Evolutionary conservation across 2,113 vertebrate species (phyloP).

Genomic region (Cyphomyrus plagiostoma): DNA sequence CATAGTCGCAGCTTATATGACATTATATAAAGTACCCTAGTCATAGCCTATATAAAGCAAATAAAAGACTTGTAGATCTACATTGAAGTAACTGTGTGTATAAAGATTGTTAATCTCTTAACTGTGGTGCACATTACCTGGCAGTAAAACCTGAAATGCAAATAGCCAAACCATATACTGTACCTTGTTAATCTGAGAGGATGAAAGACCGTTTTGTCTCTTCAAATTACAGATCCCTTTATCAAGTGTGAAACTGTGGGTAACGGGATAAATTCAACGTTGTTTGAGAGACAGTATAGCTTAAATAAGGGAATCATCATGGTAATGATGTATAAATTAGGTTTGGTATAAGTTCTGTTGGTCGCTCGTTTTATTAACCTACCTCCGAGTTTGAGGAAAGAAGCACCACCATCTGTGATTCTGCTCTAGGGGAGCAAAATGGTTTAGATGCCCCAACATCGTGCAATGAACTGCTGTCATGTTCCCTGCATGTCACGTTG

Average conservation of each 20-base stretch:
- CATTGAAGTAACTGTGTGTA: not conserved
- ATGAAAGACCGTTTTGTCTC: not conserved
- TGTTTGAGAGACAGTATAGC: not conserved
- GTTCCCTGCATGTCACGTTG: not conserved
- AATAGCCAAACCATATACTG: not conserved
- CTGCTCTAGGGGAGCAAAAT: not conserved
- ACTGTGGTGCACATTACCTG: not conserved
- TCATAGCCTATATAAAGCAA: not conserved
- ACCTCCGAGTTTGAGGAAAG: not conserved
- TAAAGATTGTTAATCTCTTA: slow-evolving; percentile 1
- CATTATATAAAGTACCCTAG: not conserved
- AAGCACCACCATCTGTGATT: not conserved
- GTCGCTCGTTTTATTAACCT: not conserved
- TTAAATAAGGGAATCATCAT: not conserved
- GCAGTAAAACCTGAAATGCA: not conserved
- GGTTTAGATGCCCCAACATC: not conserved
- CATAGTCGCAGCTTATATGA: not conserved
- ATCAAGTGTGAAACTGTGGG: not conserved
- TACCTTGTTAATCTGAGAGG: not conserved
- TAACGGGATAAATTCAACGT: not conserved
- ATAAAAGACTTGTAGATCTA: not conserved
- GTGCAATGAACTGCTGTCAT: not conserved
- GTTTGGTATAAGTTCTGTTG: not conserved
- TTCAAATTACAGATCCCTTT: not conserved
- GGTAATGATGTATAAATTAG: not conserved